Base-by-base conservation (phyloP, 2,888 invertebrate genomes). In the Colostygia pectinataria region DNA sequence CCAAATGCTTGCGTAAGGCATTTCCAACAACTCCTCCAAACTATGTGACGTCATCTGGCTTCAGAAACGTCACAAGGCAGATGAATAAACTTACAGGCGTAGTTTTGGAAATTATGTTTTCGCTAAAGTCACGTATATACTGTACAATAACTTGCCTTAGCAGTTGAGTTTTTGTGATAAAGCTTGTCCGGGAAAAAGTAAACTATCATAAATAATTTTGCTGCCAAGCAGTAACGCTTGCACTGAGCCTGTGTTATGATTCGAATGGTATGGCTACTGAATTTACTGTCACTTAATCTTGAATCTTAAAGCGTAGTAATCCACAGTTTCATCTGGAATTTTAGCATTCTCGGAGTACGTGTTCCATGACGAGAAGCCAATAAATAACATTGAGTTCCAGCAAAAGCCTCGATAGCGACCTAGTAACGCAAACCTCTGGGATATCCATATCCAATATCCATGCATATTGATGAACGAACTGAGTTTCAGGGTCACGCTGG, bases 401-500 rank as follows among this genome's bases (percentile, higher is more conserved):
- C 29, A 29, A 34, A 27, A 33, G n/a, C 34, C 28, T 20, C 14
- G 15, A 14, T 29, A 34, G 31, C 39, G 45, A 33, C 31, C 18
- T 24, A 5, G 28, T 10, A 20, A 20, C 20, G 6, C 20, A 5
- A 20, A 6, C 31, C 13, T 14, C 8, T n/a, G 3, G 6, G 14
- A 18, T 32, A 6, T 6, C 20, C 20, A 34, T n/a, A n/a, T n/a
- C n/a, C n/a, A n/a, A n/a, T n/a, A n/a, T 33, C 31, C 29, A 14
- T 45, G 31, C 12, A 48, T 48, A 41, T 37, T 41, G 25, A 48
- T 47, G 25, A 25, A 34, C 23, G 28, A 29, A 45, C 49, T 44
- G 23, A 38, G 33, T 23, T 39, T 45, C 23, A 45, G 23, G 33
- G 28, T 28, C 27, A 29, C 15, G 31, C 15, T 18, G 23, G 27